phyloP scores from a whole-genome alignment of 2,888 invertebrate species.

The Formica aserva region DNA sequence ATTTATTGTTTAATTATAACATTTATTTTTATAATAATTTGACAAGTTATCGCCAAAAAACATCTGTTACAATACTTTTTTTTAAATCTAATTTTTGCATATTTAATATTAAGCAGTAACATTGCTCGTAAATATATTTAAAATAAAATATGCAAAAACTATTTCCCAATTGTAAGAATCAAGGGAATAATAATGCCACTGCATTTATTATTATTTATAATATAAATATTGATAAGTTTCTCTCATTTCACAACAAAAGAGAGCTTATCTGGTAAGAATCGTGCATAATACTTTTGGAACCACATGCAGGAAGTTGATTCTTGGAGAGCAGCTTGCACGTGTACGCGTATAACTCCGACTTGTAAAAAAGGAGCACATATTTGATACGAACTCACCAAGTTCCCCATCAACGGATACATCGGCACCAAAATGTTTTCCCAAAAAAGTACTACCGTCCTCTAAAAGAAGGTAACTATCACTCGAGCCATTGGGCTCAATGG shows the following conservation, averaged over 20 bases:
- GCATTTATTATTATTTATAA: neutral
- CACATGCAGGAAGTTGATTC: neutral
- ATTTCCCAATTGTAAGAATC: neutral
- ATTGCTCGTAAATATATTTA: neutral
- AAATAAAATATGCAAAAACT: neutral
- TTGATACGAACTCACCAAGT: slow-evolving; percentile 91
- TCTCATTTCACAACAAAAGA: neutral
- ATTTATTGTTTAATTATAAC: slow-evolving; percentile 16
- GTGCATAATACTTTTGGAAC: neutral
- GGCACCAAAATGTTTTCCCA: slow-evolving; percentile 95
- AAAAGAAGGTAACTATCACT: slow-evolving; percentile 88
- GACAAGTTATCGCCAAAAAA: slow-evolving; percentile 5
- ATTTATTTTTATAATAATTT: neutral
- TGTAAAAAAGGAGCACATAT: slow-evolving; percentile 60
- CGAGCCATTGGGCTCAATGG: neutral
- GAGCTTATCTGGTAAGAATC: neutral
- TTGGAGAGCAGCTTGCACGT: slow-evolving; percentile 5
- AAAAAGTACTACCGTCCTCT: slow-evolving; percentile 93
- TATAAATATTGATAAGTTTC: neutral
- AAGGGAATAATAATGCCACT: neutral
- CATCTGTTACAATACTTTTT: neutral
- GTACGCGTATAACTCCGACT: neutral
- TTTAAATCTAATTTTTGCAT: neutral
- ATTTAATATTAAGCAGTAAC: slow-evolving; percentile 7
- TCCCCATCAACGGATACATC: slow-evolving; percentile 92